Conservation (phyloP, 2,797 vertebrate species). For the Catharus ustulatus region DNA sequence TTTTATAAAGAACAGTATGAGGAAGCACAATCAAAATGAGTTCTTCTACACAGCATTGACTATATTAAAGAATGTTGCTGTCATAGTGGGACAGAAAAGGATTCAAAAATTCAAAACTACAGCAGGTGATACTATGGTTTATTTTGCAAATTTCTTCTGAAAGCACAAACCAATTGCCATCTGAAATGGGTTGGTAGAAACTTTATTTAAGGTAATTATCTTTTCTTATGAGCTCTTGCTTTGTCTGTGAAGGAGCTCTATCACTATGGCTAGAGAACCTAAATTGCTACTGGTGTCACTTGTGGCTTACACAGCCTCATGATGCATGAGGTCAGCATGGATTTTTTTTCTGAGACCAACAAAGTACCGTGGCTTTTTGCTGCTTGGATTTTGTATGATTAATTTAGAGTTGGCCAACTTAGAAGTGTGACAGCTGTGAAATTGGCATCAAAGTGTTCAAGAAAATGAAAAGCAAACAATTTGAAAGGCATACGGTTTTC, state of each 20-base stretch:
- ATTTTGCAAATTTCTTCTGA: background rate
- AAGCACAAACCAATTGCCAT: background rate
- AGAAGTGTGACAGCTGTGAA: constrained; percentile 18
- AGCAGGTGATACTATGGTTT: background rate
- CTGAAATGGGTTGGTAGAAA: background rate
- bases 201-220: background rate
- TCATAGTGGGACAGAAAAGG: background rate
- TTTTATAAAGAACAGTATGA: background rate
- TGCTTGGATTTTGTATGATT: background rate
- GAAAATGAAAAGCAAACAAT: background rate
- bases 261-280: background rate
- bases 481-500: constrained; percentile 16
- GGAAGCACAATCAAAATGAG: background rate
- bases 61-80: background rate
- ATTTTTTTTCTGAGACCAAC: background rate
- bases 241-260: background rate
- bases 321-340: background rate
- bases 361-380: background rate
- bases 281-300: background rate
- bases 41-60: background rate
- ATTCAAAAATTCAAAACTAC: background rate
- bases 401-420: background rate
- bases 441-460: constrained; percentile 26
- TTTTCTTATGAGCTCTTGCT: background rate
- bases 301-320: background rate